A percentile compares a stretch with the other conserved stretches of the same genome.
Evolutionary conservation across 2,888 invertebrate species (phyloP).

Genomic region (Caenorhabditis afra): DNA sequence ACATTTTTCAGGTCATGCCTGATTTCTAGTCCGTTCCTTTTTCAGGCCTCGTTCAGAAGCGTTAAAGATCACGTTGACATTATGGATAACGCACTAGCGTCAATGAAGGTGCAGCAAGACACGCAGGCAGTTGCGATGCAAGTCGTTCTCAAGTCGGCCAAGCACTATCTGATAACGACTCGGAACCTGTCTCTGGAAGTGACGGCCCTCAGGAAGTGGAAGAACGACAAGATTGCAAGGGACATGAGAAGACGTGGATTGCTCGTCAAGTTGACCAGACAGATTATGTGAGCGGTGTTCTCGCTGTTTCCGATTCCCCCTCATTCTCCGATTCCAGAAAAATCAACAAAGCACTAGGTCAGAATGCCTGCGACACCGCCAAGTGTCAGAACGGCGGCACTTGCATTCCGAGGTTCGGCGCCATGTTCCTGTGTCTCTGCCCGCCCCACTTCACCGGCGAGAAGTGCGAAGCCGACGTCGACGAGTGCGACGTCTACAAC

Average conservation of each 20-base stretch:
- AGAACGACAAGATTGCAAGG: constrained; percentile 21
- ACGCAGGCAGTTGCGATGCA: constrained; percentile 31
- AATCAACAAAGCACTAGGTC: constrained; percentile 13
- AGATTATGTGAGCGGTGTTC: constrained; percentile 38
- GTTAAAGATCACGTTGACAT: too few species aligned
- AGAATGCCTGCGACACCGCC: constrained; percentile 69
- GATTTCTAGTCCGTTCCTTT: too few species aligned
- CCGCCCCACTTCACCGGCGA: constrained; percentile 72
- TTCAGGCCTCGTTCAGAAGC: too few species aligned
- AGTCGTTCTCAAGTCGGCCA: constrained; percentile 30
- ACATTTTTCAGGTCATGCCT: not conserved
- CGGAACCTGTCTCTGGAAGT: constrained; percentile 28
- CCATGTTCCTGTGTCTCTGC: constrained; percentile 75
- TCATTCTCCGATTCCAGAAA: constrained; percentile 32
- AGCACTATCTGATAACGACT: constrained; percentile 20
- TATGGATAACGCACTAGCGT: too few species aligned
- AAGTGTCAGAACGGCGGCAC: constrained; percentile 77
- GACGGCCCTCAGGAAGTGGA: constrained; percentile 41
- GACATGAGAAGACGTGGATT: constrained; percentile 38
- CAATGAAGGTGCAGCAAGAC: constrained; percentile 19
- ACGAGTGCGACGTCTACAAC: constrained; percentile 75
- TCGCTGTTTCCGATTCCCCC: not conserved
- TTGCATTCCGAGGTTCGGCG: constrained; percentile 74
- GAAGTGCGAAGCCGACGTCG: constrained; percentile 73
- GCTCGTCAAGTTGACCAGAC: constrained; percentile 46